These are phyloP conservation scores for Oegoconia quadripuncta DNA, from an alignment of 2,888 invertebrate genomes.

Conservation along the genomic window DNA sequence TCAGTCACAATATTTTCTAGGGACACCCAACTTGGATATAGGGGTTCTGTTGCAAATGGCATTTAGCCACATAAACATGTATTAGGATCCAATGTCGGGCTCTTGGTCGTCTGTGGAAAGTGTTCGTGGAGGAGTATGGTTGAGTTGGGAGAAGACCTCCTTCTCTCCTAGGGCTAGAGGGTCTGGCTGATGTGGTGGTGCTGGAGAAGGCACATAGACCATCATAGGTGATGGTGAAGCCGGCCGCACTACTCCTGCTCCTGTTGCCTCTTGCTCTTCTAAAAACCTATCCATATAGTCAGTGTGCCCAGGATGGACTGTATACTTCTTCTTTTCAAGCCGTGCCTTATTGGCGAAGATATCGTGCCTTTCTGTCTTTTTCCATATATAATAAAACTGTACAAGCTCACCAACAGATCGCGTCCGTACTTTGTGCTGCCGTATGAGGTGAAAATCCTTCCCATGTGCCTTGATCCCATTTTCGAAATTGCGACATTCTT, in stretches of 20 bases:
- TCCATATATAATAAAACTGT: conserved; percentile 98
- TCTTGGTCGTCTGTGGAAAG: conserved; percentile 67
- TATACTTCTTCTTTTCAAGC: conserved; percentile 95
- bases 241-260: conserved; percentile 77
- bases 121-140: conserved; percentile 54
- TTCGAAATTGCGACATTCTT: conserved; percentile 98
- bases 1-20: too few relatives aligned
- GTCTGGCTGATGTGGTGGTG: conserved; percentile 58
- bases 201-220: conserved; percentile 64
- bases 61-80: conserved; percentile 44
- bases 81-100: conserved; percentile 67
- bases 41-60: too few relatives aligned
- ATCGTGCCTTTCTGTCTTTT: conserved; percentile 98
- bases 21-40: too few relatives aligned
- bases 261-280: conserved; percentile 89
- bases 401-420: conserved; percentile 97
- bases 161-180: conserved; percentile 70
- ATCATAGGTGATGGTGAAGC: conserved; percentile 83
- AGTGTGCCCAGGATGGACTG: conserved; percentile 93
- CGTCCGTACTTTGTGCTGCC: conserved; percentile 95
- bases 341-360: conserved; percentile 92
- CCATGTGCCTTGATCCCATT: conserved; percentile 95
- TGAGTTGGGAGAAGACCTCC: conserved; percentile 72
- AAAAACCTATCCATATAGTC: conserved; percentile 96
- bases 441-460: conserved; percentile 97